Percentiles rank a stretch among this genome's conserved stretches.
phyloP scores from a whole-genome alignment of 1,140 invertebrate species.

The Eriocheir sinensis region DNA sequence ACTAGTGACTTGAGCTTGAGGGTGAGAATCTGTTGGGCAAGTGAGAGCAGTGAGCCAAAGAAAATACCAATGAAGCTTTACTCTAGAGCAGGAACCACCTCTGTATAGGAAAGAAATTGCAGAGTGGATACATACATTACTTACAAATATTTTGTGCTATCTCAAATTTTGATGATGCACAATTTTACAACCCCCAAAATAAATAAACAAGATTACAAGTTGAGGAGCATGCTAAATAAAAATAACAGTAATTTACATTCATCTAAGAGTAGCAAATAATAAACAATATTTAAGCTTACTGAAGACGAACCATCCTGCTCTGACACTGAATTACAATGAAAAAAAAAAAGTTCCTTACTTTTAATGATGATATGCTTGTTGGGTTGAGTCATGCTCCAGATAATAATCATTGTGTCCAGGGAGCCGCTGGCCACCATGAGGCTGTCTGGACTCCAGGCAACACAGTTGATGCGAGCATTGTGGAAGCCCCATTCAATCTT shows the following conservation, averaged over 20 bases:
- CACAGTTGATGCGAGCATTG: conserved; percentile 95
- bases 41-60: background rate
- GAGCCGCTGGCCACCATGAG: conserved; percentile 92
- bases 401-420: conserved; percentile 95
- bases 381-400: conserved; percentile 94
- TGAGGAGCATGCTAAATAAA: background rate
- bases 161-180: too few relatives aligned
- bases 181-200: too few relatives aligned
- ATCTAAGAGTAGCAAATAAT: background rate
- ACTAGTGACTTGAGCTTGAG: conserved; percentile 96
- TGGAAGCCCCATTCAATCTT: conserved; percentile 98
- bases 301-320: background rate
- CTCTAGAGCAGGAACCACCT: too few relatives aligned
- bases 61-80: background rate
- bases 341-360: conserved; percentile 85
- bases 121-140: too few relatives aligned
- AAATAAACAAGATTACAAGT: too few relatives aligned
- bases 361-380: conserved; percentile 94
- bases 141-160: background rate
- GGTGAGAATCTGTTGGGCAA: conserved; percentile 88
- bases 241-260: background rate
- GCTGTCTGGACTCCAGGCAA: conserved; percentile 95
- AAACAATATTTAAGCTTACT: too few relatives aligned
- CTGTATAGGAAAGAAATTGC: background rate
- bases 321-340: background rate